Evolutionary conservation across 2,888 invertebrate species (phyloP), one percentile per base, ranked within the genome.

Genomic region (Leptogaster cylindrica): DNA sequence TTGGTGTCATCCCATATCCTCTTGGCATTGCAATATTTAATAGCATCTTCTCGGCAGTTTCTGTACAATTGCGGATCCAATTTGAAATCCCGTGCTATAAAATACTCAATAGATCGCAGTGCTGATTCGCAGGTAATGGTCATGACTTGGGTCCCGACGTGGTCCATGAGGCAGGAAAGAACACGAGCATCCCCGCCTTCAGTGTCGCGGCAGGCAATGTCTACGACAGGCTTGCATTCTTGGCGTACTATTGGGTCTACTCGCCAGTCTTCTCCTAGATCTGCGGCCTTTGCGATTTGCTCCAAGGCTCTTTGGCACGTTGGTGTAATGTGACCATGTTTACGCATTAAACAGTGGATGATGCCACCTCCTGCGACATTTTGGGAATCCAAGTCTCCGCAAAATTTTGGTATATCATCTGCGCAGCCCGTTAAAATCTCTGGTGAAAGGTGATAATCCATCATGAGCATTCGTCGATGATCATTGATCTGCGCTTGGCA

Each of bases 41-140:
- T 85, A 2, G 97, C 97, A 82, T 97, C 97, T 71, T 88, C 86
- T 75, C 89, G 91, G 77, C 98, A 99, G 27, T 90, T 89, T 76
- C 88, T 79, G 77, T 93, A 98, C 44, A 99, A 82, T 73, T 89
- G 89, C 0, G 95, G 92, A 80, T 97, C 96, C 50, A 97, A 82
- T 75, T 92, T 94, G 78, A 95, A 99, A 82, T 98, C 94, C 74
- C 99, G 87, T 0, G 95, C 92, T 70, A 98, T 88, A 81, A 99
- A 99, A 81, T 97, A 99, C 77, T 99, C 97, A 75, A 99, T 95
- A 81, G 97, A 95, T 68, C 98, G 84, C 44, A 99, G 83, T 6
- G 95, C 91, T 71, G 90, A 88, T 83, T 96, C 95, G 83, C 99
- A 99, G 12, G 91, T 89, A 68, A 88, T 87, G 1, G 87, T 89